A percentile compares a stretch with the other conserved stretches of the same genome.
phyloP scores from a whole-genome alignment of 37 sponge, comb jelly and placozoan species.

The Crambe crambe region DNA sequence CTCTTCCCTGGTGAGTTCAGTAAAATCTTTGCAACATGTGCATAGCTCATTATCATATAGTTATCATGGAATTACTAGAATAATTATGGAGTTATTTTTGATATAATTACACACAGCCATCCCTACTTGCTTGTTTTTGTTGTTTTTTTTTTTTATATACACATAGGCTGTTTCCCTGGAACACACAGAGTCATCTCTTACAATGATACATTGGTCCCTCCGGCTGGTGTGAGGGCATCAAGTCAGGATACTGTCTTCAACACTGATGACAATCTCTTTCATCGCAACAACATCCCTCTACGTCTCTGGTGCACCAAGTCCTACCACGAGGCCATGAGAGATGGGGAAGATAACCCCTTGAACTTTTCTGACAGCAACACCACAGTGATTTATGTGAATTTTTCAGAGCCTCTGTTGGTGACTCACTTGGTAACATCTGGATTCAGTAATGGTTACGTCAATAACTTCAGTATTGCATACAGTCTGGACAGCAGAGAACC shows the following conservation, averaged over 20 bases:
- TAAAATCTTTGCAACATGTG: no score
- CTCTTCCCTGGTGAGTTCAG: no score
- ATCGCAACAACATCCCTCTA: conserved; percentile 24
- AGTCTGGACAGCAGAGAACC: not conserved
- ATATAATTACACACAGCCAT: no score
- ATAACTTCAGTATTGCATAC: conserved; percentile 26
- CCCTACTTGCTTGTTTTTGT: no score
- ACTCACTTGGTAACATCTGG: conserved; percentile 16
- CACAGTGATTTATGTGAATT: conserved; percentile 20
- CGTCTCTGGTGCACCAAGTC: conserved; percentile 24
- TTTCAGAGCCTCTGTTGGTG: conserved; percentile 34
- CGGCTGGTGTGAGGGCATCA: not conserved
- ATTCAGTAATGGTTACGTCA: conserved; percentile 18
- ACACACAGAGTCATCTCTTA: conserved; percentile 20
- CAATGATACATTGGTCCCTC: conserved; percentile 5
- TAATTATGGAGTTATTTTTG: no score
- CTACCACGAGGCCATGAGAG: not conserved
- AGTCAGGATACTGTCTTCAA: conserved; percentile 7
- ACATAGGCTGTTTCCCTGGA: conserved; percentile 20
- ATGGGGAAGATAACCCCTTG: not conserved
- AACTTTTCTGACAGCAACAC: not conserved
- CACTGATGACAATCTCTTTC: conserved; percentile 35
- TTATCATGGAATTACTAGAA: no score
- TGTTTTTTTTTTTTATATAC: no score
- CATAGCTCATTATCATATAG: no score